These are phyloP conservation scores for Epirrhoe tristata DNA, from an alignment of 2,888 invertebrate species.

Conservation along the genomic window DNA sequence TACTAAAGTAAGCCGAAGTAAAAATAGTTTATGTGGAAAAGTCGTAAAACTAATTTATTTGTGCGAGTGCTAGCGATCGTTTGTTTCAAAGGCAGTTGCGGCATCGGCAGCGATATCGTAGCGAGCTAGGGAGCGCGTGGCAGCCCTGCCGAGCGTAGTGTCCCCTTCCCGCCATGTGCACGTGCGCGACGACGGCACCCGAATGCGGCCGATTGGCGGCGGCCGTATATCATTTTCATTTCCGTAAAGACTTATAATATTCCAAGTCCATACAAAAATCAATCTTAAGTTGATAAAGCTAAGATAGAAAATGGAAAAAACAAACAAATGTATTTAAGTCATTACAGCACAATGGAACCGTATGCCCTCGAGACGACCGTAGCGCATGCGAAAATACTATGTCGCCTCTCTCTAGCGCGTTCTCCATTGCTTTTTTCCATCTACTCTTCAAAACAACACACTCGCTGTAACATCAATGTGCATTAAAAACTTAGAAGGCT, in stretches of 20 bases:
- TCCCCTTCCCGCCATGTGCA: constrained; percentile 68
- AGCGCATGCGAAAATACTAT: constrained; percentile 74
- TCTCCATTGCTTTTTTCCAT: constrained; percentile 56
- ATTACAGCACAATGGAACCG: constrained; percentile 44
- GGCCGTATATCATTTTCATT: constrained; percentile 51
- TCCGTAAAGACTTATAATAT: constrained; percentile 42
- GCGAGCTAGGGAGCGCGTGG: constrained; percentile 43
- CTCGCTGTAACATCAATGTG: constrained; percentile 52
- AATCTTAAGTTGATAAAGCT: accelerated
- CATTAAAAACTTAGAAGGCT: constrained; percentile 39
- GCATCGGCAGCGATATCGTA: constrained; percentile 55
- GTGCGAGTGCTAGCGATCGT: constrained; percentile 37
- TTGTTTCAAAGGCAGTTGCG: constrained; percentile 44
- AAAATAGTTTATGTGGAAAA: constrained; percentile 46
- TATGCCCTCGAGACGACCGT: constrained; percentile 76
- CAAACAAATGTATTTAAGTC: constrained; percentile 33
- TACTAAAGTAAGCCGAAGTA: constrained; percentile 38
- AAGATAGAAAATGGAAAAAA: constrained; percentile 37
- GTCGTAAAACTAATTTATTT: constrained; percentile 51
- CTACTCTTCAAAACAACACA: constrained; percentile 4
- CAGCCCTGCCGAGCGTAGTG: constrained; percentile 57
- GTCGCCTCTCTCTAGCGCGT: constrained; percentile 47
- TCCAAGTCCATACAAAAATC: constrained; percentile 24
- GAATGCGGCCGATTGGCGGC: constrained; percentile 73
- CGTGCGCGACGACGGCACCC: constrained; percentile 77